phyloP scores from a whole-genome alignment of 2,888 invertebrate genomes.

The Chalcosyrphus nemorum region DNA sequence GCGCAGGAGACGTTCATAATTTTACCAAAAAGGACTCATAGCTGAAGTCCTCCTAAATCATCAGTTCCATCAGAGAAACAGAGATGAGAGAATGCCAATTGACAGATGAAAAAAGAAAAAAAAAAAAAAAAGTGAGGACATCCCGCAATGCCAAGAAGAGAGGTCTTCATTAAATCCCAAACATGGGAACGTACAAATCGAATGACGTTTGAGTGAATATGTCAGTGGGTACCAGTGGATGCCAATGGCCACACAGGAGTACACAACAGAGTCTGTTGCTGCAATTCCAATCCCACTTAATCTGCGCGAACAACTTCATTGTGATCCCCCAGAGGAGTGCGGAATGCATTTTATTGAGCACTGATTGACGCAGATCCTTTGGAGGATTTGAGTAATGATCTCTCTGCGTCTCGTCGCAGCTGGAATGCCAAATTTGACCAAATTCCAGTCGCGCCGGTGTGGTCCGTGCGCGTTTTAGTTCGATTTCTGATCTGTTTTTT shows the following conservation, averaged over 20 bases:
- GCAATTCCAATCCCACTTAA: conserved; percentile 68
- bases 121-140: conserved; percentile 63
- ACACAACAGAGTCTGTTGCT: conserved; percentile 15
- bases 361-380: conserved; percentile 70
- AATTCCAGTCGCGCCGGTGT: conserved; percentile 69
- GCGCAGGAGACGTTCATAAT: conserved; percentile 45
- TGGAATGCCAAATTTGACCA: conserved; percentile 71
- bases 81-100: neutral
- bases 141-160: conserved; percentile 34
- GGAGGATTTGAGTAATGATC: conserved; percentile 70
- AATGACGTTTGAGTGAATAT: conserved; percentile 70
- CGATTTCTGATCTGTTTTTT: conserved; percentile 48
- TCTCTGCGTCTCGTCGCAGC: conserved; percentile 61
- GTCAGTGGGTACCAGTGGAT: conserved; percentile 62
- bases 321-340: conserved; percentile 60
- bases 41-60: conserved; percentile 38
- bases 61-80: neutral
- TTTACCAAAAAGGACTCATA: conserved; percentile 34
- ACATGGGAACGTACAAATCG: conserved; percentile 61
- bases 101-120: too few relatives aligned
- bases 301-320: conserved; percentile 72
- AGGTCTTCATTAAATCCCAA: conserved; percentile 67
- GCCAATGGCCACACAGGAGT: conserved; percentile 66
- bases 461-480: conserved; percentile 58
- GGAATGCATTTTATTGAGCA: conserved; percentile 71